A percentile compares a stretch with the other conserved stretches of the same genome.
Evolutionary conservation across 2,888 invertebrate species (phyloP).

Genomic region (Drosophila neoperkinsi): DNA sequence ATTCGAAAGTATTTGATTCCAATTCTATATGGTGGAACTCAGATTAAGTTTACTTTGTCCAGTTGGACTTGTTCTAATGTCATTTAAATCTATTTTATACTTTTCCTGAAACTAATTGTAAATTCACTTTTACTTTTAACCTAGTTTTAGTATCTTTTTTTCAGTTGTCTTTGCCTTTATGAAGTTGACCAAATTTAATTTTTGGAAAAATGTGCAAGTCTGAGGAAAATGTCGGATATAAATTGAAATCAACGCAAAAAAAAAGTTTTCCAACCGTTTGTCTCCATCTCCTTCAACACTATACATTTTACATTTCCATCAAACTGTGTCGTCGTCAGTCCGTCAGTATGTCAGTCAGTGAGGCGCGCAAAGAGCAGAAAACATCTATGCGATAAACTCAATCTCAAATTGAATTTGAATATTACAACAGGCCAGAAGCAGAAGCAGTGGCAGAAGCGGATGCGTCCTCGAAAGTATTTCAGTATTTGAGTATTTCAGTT

Average conservation of each 20-base stretch:
- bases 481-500: slow-evolving; percentile 41
- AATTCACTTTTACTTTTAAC: slow-evolving; percentile 19
- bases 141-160: slow-evolving; percentile 1
- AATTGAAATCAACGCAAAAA: slow-evolving; percentile 44
- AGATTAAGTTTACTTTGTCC: not conserved
- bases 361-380: slow-evolving; percentile 67
- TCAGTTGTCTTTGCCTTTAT: slow-evolving; percentile 4
- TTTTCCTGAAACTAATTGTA: not conserved
- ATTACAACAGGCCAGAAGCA: slow-evolving; percentile 51
- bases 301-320: slow-evolving; percentile 9
- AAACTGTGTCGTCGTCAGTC: slow-evolving; percentile 12
- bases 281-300: not conserved
- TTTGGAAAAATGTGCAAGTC: not conserved
- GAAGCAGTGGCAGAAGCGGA: not conserved
- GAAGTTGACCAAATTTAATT: slow-evolving; percentile 25
- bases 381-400: slow-evolving; percentile 74
- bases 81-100: not conserved
- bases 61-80: not conserved
- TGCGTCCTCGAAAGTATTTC: slow-evolving; percentile 42
- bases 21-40: not conserved
- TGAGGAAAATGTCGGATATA: slow-evolving; percentile 4
- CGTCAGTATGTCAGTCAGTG: slow-evolving; percentile 30
- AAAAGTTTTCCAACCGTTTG: slow-evolving; percentile 36
- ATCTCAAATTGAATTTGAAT: slow-evolving; percentile 81
- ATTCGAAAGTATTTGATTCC: not conserved